Conservation (phyloP, 2,888 invertebrate species). For the Campopleginae sp. region DNA sequence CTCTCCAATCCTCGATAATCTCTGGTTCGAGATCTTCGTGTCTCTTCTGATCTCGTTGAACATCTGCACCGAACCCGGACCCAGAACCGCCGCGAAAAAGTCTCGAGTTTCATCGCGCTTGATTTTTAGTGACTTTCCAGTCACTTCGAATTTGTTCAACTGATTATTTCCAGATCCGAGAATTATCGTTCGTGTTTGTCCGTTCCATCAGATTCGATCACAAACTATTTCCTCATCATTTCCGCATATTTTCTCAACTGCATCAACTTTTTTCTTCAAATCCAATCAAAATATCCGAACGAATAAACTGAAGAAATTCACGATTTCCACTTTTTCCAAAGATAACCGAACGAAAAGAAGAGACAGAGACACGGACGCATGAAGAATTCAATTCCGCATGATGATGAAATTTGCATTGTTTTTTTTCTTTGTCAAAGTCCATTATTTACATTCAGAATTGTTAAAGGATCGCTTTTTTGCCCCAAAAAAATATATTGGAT, state of each 20-base stretch:
- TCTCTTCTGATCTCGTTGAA: constrained; percentile 54
- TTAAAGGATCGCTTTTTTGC: too few species aligned
- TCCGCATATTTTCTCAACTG: neutral
- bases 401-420: too few species aligned
- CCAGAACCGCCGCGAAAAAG: constrained; percentile 39
- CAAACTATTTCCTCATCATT: neutral
- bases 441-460: too few species aligned
- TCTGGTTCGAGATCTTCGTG: constrained; percentile 57
- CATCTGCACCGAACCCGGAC: constrained; percentile 63
- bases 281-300: neutral
- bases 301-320: neutral
- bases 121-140: constrained; percentile 1
- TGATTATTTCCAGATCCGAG: neutral
- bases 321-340: neutral
- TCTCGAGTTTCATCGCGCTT: constrained; percentile 46
- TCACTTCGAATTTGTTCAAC: constrained; percentile 15
- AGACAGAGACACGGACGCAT: neutral
- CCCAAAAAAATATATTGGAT: too few species aligned
- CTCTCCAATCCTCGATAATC: constrained; percentile 52
- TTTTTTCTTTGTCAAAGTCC: too few species aligned
- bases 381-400: neutral
- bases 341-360: neutral
- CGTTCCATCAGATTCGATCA: neutral
- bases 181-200: neutral
- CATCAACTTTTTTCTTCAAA: neutral